These are phyloP conservation scores for Malurus elegans DNA, from an alignment of 2,113 vertebrate genomes.

Conservation along the genomic window DNA sequence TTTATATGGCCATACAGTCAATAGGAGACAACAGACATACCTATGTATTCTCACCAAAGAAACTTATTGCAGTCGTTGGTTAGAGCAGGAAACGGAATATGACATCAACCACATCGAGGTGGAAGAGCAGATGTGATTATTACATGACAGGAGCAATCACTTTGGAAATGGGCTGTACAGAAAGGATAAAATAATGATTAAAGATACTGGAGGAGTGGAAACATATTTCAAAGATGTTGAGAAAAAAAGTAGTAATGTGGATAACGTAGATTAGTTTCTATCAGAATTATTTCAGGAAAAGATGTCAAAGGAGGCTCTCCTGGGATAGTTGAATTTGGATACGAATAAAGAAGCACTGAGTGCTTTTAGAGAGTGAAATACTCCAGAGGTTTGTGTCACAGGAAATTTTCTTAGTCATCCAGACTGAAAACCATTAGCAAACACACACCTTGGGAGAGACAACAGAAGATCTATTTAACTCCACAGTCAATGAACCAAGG, in stretches of 20 bases:
- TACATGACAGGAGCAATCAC: neutral
- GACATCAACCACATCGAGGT: neutral
- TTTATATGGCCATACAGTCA: neutral
- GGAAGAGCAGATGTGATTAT: neutral
- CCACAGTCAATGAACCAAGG: neutral
- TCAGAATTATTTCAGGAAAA: neutral
- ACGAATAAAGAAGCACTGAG: slow-evolving; percentile 17
- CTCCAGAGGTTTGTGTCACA: neutral
- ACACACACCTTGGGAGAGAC: neutral
- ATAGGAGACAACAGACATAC: neutral
- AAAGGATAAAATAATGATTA: neutral
- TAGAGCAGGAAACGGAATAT: neutral
- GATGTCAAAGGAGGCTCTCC: neutral
- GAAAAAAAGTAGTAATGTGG: neutral
- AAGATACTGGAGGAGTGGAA: neutral
- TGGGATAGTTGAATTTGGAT: slow-evolving; percentile 9
- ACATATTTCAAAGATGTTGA: neutral
- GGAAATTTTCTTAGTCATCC: neutral
- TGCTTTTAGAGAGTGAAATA: neutral
- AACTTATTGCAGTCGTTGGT: neutral
- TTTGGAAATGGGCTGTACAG: neutral
- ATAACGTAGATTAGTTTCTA: neutral
- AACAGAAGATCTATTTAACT: neutral
- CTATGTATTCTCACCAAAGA: neutral
- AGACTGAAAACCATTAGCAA: neutral